Evolutionary conservation across 2,888 invertebrate genomes (phyloP).

Genomic region (Gastrophysa polygoni): DNA sequence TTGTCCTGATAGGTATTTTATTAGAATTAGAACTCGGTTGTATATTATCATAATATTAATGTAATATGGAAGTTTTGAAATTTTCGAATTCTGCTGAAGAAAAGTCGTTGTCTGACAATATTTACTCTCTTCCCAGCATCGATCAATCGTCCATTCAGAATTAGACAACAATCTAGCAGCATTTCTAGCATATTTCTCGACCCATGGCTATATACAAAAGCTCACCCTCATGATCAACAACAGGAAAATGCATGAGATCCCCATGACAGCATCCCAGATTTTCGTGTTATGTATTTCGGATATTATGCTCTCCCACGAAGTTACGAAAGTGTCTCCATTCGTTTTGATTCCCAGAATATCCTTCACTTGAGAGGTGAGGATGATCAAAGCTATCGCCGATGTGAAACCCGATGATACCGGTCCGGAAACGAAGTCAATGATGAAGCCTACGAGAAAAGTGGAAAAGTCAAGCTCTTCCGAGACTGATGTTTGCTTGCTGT

Average conservation of each 20-base stretch:
- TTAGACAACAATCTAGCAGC: no score
- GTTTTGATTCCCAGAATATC: constrained; percentile 77
- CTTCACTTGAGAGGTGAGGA: constrained; percentile 87
- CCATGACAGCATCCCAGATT: constrained; percentile 77
- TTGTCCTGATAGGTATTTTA: no score
- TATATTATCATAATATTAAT: no score
- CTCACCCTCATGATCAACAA: constrained; percentile 79
- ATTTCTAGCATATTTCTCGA: not conserved
- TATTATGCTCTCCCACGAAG: constrained; percentile 77
- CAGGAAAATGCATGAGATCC: constrained; percentile 74
- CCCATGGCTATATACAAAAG: constrained; percentile 4
- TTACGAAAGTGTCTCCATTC: constrained; percentile 76
- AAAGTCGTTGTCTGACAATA: no score
- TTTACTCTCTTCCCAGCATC: no score
- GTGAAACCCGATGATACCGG: constrained; percentile 88
- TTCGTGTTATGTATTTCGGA: constrained; percentile 69
- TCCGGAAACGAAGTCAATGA: constrained; percentile 88
- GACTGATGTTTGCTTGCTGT: no score
- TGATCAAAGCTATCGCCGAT: constrained; percentile 87
- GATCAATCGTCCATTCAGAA: no score
- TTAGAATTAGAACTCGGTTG: no score
- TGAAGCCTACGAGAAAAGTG: constrained; percentile 65
- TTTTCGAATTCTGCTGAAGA: no score
- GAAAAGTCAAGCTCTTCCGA: no score
- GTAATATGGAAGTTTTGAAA: no score